These are phyloP conservation scores for Fragum fragum DNA, from an alignment of 2,888 invertebrate species.

Conservation along the genomic window DNA sequence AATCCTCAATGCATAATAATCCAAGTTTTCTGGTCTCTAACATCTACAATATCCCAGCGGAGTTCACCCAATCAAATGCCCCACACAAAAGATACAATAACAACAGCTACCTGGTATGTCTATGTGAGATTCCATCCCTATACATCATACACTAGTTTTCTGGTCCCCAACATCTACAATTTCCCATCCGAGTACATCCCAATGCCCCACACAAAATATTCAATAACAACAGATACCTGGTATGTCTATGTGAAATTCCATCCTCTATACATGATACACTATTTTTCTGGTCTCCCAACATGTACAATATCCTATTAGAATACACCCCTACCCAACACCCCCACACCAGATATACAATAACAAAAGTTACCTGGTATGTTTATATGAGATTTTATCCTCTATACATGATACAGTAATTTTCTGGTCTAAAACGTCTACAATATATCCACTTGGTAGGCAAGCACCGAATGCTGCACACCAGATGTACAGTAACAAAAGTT, in stretches of 20 bases:
- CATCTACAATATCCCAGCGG: constrained; percentile 97
- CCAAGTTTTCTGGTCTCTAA: constrained; percentile 98
- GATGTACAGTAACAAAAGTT: background rate
- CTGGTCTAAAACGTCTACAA: constrained; percentile 97
- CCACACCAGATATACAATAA: constrained; percentile 88
- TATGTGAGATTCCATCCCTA: constrained; percentile 97
- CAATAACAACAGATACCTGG: constrained; percentile 88
- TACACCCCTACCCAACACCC: constrained; percentile 95
- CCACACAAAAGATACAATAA: constrained; percentile 88
- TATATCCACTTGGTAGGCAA: constrained; percentile 95
- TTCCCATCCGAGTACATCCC: constrained; percentile 95
- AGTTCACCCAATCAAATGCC: constrained; percentile 95
- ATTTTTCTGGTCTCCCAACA: constrained; percentile 98
- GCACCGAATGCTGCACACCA: constrained; percentile 94
- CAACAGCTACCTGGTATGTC: constrained; percentile 90
- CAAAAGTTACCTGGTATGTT: constrained; percentile 90
- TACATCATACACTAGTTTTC: constrained; percentile 97
- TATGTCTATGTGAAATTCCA: constrained; percentile 96
- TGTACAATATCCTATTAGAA: no score
- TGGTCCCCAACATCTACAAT: constrained; percentile 97
- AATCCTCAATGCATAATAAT: constrained; percentile 98
- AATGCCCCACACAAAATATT: constrained; percentile 91
- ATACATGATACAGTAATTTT: constrained; percentile 98
- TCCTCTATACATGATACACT: constrained; percentile 98
- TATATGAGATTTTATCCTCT: constrained; percentile 97